A percentile compares a stretch with the other conserved stretches of the same genome.
Evolutionary conservation across 1,140 invertebrate genomes (phyloP).

Genomic region (Pissodes strobi): DNA sequence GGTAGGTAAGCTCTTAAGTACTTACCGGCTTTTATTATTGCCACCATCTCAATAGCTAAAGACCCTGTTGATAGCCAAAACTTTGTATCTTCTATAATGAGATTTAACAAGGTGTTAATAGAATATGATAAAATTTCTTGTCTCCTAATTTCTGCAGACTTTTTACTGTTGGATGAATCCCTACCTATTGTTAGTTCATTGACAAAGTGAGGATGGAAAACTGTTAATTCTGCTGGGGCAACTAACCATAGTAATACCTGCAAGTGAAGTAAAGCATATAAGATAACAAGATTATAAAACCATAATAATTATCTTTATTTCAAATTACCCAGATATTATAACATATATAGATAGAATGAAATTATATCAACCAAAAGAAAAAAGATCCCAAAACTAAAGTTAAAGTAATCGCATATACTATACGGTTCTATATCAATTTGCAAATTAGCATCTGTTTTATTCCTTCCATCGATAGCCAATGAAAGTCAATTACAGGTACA

Average conservation of each 20-base stretch:
- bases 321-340: too few species aligned
- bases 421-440: too few species aligned
- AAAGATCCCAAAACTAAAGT: too few species aligned
- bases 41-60: slow-evolving; percentile 70
- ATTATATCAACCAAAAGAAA: too few species aligned
- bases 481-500: too few species aligned
- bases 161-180: slow-evolving; percentile 75
- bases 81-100: slow-evolving; percentile 64
- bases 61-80: slow-evolving; percentile 73
- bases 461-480: too few species aligned
- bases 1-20: too few species aligned
- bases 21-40: slow-evolving; percentile 69
- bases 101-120: slow-evolving; percentile 65
- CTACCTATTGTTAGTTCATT: slow-evolving; percentile 75
- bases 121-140: slow-evolving; percentile 75
- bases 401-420: too few species aligned
- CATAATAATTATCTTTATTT: too few species aligned
- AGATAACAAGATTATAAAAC: too few species aligned
- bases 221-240: slow-evolving; percentile 72
- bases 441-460: too few species aligned
- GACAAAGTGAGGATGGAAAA: slow-evolving; percentile 76
- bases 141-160: slow-evolving; percentile 70
- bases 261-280: slow-evolving; percentile 11
- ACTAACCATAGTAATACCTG: slow-evolving; percentile 80
- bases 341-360: too few species aligned